A percentile compares a stretch with the other conserved stretches of the same genome.
These are phyloP conservation scores for Balaenoptera acutorostrata DNA, from an alignment of 2,113 vertebrate genomes.

Conservation along the genomic window DNA sequence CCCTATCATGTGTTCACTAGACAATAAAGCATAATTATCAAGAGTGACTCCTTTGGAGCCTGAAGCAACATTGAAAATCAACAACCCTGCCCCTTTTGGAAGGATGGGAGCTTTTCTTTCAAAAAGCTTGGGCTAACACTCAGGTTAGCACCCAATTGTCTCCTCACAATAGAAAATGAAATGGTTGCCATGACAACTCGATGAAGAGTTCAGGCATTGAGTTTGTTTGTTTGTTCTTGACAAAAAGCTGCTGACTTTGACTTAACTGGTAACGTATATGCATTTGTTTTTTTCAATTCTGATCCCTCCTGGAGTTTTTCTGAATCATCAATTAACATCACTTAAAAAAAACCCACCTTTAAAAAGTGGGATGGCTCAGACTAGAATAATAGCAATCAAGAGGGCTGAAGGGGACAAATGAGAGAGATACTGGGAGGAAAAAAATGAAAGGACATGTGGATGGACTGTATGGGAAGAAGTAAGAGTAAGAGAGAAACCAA, in stretches of 20 bases:
- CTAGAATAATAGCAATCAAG: background rate
- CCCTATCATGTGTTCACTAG: background rate
- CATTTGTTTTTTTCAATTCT: background rate
- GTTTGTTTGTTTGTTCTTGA: background rate
- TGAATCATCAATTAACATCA: background rate
- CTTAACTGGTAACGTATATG: background rate
- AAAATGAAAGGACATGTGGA: background rate
- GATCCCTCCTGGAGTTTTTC: background rate
- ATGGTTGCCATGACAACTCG: conserved; percentile 25
- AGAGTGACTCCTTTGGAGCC: background rate
- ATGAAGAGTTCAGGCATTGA: background rate
- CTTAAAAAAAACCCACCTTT: background rate
- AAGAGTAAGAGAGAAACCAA: background rate
- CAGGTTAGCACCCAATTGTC: conserved; percentile 4
- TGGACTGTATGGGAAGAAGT: background rate
- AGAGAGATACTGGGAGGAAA: background rate
- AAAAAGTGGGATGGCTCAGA: background rate
- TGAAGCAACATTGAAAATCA: background rate
- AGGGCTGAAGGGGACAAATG: background rate
- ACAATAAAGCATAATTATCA: background rate
- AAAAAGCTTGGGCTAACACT: background rate
- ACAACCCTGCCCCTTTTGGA: background rate
- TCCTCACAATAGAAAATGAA: background rate
- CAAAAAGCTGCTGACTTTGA: background rate
- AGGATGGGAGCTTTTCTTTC: background rate